phyloP scores from a whole-genome alignment of 2,888 invertebrate genomes.

The Chromoteleia sp. region DNA sequence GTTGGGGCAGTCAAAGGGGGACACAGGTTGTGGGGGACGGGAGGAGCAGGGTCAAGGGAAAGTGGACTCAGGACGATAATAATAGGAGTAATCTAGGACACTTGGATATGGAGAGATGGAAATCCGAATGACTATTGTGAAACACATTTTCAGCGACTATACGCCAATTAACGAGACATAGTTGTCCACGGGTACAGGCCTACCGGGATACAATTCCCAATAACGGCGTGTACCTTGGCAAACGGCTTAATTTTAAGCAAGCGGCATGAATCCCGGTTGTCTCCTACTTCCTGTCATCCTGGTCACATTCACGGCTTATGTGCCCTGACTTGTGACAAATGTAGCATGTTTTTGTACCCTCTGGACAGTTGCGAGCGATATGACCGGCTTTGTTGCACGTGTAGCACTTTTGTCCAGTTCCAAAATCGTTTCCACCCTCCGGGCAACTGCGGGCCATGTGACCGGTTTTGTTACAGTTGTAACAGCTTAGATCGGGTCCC shows the following conservation, averaged over 20 bases:
- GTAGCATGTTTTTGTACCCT: conserved; percentile 92
- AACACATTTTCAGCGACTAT: conserved; percentile 76
- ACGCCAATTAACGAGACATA: conserved; percentile 78
- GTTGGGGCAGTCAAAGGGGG: neutral
- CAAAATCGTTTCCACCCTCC: conserved; percentile 87
- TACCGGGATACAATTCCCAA: conserved; percentile 82
- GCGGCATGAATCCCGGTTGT: conserved; percentile 80
- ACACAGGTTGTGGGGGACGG: conserved; percentile 28
- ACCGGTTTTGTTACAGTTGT: conserved; percentile 97
- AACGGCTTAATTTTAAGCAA: conserved; percentile 83
- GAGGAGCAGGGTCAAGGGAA: conserved; percentile 48
- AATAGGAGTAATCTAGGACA: conserved; percentile 75
- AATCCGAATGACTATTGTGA: conserved; percentile 79
- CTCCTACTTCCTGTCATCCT: conserved; percentile 89
- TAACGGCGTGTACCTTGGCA: conserved; percentile 81
- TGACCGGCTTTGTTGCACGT: conserved; percentile 90
- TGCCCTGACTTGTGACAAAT: conserved; percentile 96
- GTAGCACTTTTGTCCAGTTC: conserved; percentile 86
- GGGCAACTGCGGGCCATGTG: conserved; percentile 96
- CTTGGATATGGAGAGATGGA: conserved; percentile 71
- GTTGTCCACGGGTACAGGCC: conserved; percentile 78
- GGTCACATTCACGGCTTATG: conserved; percentile 95
- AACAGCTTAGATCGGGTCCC: conserved; percentile 89
- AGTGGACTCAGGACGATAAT: conserved; percentile 72
- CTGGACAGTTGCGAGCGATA: conserved; percentile 88